Percentiles rank a stretch among this genome's conserved stretches.
These are phyloP conservation scores for Epistrophella euchroma DNA, from an alignment of 2,888 invertebrate species.

Conservation along the genomic window DNA sequence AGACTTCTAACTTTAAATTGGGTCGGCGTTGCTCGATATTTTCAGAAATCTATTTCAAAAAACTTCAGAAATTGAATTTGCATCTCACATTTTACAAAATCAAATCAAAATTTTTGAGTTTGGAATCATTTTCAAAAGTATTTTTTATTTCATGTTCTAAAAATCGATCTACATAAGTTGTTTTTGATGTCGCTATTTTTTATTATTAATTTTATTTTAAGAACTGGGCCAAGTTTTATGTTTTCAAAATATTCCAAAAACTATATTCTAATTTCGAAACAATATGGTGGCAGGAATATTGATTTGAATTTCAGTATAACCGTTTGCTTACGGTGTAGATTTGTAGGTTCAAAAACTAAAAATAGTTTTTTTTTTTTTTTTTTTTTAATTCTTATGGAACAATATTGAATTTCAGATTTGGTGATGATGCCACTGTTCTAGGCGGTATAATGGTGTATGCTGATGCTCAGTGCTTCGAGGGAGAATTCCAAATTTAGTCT, in stretches of 20 bases:
- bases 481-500: constrained; percentile 66
- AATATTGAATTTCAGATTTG: constrained; percentile 68
- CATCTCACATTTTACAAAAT: not conserved
- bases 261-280: constrained; percentile 31
- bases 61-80: not conserved
- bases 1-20: not conserved
- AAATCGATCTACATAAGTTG: too few relatives aligned
- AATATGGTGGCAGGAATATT: constrained; percentile 41
- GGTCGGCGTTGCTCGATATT: not conserved
- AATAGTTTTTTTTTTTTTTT: constrained; percentile 48
- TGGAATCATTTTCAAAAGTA: not conserved
- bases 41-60: not conserved
- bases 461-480: constrained; percentile 27
- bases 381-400: constrained; percentile 35
- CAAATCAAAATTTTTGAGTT: not conserved
- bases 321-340: constrained; percentile 16
- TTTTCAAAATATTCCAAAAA: constrained; percentile 21
- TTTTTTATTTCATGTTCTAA: not conserved
- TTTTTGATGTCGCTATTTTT: not conserved
- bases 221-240: constrained; percentile 55
- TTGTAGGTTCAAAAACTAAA: constrained; percentile 35
- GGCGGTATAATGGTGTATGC: constrained; percentile 39
- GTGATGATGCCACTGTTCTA: constrained; percentile 59
- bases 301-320: constrained; percentile 30
- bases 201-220: constrained; percentile 13